Evolutionary conservation across 2,797 vertebrate species (phyloP).

Genomic region (Masticophis lateralis): DNA sequence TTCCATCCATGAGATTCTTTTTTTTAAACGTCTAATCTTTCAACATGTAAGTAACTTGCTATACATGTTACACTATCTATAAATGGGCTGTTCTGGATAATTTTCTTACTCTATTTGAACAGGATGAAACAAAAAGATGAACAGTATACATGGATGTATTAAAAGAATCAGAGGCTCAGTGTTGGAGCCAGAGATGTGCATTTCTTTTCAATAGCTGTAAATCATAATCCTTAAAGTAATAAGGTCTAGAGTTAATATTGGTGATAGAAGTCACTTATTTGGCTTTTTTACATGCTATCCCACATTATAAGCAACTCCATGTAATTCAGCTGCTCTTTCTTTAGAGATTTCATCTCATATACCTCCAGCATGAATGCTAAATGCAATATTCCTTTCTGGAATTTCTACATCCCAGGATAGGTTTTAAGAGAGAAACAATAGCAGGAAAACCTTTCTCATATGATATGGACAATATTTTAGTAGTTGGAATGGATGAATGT

Average conservation of each 20-base stretch:
- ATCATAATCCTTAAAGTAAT: background rate
- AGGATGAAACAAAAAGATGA: background rate
- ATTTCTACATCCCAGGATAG: background rate
- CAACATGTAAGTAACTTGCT: background rate
- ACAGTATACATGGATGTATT: background rate
- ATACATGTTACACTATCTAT: background rate
- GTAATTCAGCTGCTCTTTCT: background rate
- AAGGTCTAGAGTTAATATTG: background rate
- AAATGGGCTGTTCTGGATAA: background rate
- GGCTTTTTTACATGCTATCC: background rate
- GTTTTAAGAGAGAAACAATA: rapidly evolving
- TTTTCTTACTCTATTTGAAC: background rate
- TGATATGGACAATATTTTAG: background rate
- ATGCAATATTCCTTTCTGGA: background rate
- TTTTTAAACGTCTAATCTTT: background rate
- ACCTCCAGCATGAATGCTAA: background rate
- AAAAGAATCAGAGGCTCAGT: background rate
- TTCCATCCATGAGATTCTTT: background rate
- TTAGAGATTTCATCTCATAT: background rate
- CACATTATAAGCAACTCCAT: background rate
- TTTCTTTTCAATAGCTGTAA: background rate
- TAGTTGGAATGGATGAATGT: background rate
- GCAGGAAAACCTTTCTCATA: background rate
- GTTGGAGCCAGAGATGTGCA: background rate
- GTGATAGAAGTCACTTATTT: background rate